phyloP scores from a whole-genome alignment of 2,888 invertebrate species.

The Noctua fimbriata region DNA sequence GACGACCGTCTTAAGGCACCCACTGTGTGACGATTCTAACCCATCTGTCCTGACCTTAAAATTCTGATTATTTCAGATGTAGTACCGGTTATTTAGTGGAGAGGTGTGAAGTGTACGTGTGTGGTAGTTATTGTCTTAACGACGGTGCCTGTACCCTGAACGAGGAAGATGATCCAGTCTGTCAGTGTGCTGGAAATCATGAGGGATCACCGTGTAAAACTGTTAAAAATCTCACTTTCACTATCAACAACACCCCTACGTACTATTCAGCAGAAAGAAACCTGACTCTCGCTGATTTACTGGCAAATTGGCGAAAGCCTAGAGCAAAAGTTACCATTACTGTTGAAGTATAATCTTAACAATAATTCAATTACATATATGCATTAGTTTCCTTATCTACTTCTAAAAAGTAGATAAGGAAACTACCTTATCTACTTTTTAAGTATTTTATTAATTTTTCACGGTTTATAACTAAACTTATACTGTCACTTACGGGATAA shows the following conservation, averaged over 20 bases:
- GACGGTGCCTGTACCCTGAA: not conserved
- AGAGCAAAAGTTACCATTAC: not conserved
- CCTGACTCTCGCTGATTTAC: not conserved
- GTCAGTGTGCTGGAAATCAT: not conserved
- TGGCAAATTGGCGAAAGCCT: not conserved
- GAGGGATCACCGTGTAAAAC: not conserved
- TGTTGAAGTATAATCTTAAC: not conserved
- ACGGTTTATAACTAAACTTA: too few species aligned
- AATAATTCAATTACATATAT: not conserved
- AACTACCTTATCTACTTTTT: not conserved
- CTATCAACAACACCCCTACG: not conserved
- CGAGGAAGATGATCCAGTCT: not conserved
- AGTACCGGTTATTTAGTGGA: not conserved
- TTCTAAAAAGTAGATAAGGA: too few species aligned
- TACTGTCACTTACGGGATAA: too few species aligned
- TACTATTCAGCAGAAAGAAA: not conserved
- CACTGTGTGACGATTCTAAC: too few species aligned
- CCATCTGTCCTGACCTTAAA: not conserved
- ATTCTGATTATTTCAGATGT: not conserved
- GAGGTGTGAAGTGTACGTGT: not conserved
- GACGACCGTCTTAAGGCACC: too few species aligned
- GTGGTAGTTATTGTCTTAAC: not conserved
- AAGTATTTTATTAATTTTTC: not conserved
- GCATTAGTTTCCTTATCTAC: not conserved
- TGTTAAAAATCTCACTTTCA: not conserved